Conservation (phyloP, 2,888 invertebrate genomes). For the Drosophila silvestris region DNA sequence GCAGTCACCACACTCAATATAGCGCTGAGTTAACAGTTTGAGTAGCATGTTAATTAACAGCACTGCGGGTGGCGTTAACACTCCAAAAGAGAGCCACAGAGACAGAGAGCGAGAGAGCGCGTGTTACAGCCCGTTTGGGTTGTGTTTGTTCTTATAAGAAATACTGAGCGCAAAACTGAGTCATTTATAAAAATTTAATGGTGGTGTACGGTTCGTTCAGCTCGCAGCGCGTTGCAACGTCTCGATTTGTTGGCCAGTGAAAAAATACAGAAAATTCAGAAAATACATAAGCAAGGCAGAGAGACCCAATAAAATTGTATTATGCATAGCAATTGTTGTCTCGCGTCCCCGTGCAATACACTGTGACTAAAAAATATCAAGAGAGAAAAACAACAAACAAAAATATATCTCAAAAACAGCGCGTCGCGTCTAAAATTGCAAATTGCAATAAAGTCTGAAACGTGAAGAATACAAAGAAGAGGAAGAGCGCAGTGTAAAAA, state of each 20-base stretch:
- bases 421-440: constrained; percentile 62
- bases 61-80: constrained; percentile 39
- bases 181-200: constrained; percentile 82
- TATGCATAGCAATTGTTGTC: constrained; percentile 49
- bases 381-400: constrained; percentile 8
- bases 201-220: constrained; percentile 82
- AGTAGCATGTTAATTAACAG: constrained; percentile 46
- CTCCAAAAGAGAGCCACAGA: constrained; percentile 9
- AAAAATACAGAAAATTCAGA: constrained; percentile 58
- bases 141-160: constrained; percentile 61
- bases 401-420: constrained; percentile 27
- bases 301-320: constrained; percentile 48
- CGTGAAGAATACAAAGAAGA: constrained; percentile 50
- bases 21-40: constrained; percentile 34
- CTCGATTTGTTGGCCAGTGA: constrained; percentile 63
- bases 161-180: constrained; percentile 62
- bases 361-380: constrained; percentile 37
- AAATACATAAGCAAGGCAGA: constrained; percentile 29
- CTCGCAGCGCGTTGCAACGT: constrained; percentile 71
- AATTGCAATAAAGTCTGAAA: constrained; percentile 62
- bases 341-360: constrained; percentile 41
- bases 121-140: constrained; percentile 20
- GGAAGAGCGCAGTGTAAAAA: constrained; percentile 56
- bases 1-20: constrained; percentile 33
- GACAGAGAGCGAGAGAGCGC: constrained; percentile 15